Evolutionary conservation across 1,140 invertebrate species (phyloP).

Genomic region (Drosophila paulistorum): DNA sequence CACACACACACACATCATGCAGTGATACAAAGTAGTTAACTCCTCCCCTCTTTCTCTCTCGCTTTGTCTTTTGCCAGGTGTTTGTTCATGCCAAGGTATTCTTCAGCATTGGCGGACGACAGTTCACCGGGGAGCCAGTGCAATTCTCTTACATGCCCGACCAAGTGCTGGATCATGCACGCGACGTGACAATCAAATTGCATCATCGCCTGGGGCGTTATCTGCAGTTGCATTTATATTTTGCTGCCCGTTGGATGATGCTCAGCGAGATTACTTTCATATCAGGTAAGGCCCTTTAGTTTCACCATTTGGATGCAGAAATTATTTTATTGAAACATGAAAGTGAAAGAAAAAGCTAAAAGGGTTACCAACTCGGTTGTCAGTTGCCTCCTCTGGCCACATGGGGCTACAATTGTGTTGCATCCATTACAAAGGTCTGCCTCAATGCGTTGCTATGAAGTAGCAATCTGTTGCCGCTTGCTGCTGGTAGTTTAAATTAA

Average conservation of each 20-base stretch:
- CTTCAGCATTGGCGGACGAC: constrained; percentile 90
- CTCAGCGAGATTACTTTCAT: constrained; percentile 93
- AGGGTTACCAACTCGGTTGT: constrained; percentile 40
- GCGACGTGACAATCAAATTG: constrained; percentile 92
- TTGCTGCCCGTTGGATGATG: constrained; percentile 93
- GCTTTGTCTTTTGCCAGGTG: constrained; percentile 84
- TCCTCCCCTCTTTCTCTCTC: not conserved
- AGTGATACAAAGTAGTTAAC: constrained; percentile 38
- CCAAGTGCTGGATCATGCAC: constrained; percentile 90
- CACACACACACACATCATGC: constrained; percentile 2
- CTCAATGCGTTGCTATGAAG: too few relatives aligned
- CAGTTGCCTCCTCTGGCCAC: constrained; percentile 28
- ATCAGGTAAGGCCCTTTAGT: constrained; percentile 85
- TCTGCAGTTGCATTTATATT: constrained; percentile 92
- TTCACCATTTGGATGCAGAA: constrained; percentile 34
- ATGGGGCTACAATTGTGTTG: constrained; percentile 41
- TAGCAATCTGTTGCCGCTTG: constrained; percentile 15
- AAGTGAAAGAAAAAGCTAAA: constrained; percentile 38
- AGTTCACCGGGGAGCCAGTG: constrained; percentile 86
- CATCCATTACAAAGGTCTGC: too few relatives aligned
- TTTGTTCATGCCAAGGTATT: constrained; percentile 88
- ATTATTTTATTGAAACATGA: constrained; percentile 69
- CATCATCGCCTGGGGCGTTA: constrained; percentile 90
- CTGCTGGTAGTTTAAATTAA: constrained; percentile 50
- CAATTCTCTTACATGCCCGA: constrained; percentile 90